Evolutionary conservation across 2,888 invertebrate species (phyloP), one percentile per base, ranked within the genome.

Genomic region (Tiliacea citrago): DNA sequence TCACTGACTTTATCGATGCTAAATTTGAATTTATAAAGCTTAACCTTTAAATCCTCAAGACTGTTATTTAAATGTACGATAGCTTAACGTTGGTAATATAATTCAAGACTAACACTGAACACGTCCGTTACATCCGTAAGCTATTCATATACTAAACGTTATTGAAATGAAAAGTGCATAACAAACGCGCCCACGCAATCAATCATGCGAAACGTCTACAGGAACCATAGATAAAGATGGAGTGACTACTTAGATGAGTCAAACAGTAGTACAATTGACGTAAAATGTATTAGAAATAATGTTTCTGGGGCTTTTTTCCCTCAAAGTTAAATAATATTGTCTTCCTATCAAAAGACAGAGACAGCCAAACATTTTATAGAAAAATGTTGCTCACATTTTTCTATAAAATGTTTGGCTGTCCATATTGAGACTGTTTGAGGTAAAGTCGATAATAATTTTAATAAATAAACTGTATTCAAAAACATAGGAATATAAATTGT

Each of bases 1-100:
- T 24, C 53, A 78, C 62, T 71, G 93, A 94, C 92, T 93, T 88
- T 93, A 93, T 92, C 94, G 93, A 92, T 90, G 88, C 79, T 82
- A 76, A 67, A 79, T 57, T 12, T 49, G 0, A 65, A 67, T 75
- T 29, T 0, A 61, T 35, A 35, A n/a, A 58, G 42, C 70, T 42
- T 47, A 39, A 82, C 73, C 53, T 75, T 70, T 35, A 84, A 79
- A 85, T 89, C 77, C 83, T 78, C 74, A n/a, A 78, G 61, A 82
- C 51, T 66, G 9, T 51, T 47, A 73, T 73, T 69, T 18, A 75
- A 73, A 63, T 73, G 39, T 29, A 58, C n/a, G 35, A 47, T 9
- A 61, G 29, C 66, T 74, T 61, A 58, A 58, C 49, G 51, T 65
- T 58, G 10, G 29, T 24, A 78, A 70, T 78, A 62, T 73, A 79